phyloP scores from a whole-genome alignment of 2,888 invertebrate genomes.

The Acrobasis suavella region DNA sequence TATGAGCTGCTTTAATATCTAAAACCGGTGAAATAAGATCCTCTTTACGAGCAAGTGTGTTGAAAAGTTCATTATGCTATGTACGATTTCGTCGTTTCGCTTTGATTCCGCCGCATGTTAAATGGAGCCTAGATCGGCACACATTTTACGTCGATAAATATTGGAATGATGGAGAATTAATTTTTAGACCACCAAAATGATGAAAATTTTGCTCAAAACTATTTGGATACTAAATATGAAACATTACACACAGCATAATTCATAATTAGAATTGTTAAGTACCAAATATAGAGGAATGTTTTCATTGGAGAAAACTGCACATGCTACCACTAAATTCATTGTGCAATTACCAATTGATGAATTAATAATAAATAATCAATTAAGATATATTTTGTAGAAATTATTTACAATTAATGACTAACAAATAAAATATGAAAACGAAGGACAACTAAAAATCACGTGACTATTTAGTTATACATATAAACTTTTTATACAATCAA shows the following conservation, averaged over 20 bases:
- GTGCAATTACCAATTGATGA: constrained; percentile 20
- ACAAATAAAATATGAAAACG: constrained; percentile 35
- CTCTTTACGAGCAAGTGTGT: no score
- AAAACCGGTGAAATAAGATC: no score
- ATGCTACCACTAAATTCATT: constrained; percentile 19
- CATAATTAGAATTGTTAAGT: constrained; percentile 25
- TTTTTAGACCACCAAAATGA: not conserved
- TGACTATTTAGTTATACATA: constrained; percentile 45
- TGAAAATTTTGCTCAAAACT: not conserved
- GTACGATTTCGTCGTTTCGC: no score
- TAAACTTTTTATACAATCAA: constrained; percentile 40
- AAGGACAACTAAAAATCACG: constrained; percentile 39
- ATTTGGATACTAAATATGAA: not conserved
- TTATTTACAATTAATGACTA: constrained; percentile 50
- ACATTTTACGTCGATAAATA: not conserved
- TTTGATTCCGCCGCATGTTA: no score
- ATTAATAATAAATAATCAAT: constrained; percentile 21
- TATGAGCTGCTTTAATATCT: no score
- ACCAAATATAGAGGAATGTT: constrained; percentile 22
- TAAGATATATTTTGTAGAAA: constrained; percentile 29
- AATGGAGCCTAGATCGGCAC: no score
- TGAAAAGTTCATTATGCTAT: no score
- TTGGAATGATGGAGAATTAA: not conserved
- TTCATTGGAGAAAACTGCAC: constrained; percentile 9
- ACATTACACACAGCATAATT: not conserved